phyloP scores from a whole-genome alignment of 2,113 vertebrate genomes.

The Protobothrops mucrosquamatus region DNA sequence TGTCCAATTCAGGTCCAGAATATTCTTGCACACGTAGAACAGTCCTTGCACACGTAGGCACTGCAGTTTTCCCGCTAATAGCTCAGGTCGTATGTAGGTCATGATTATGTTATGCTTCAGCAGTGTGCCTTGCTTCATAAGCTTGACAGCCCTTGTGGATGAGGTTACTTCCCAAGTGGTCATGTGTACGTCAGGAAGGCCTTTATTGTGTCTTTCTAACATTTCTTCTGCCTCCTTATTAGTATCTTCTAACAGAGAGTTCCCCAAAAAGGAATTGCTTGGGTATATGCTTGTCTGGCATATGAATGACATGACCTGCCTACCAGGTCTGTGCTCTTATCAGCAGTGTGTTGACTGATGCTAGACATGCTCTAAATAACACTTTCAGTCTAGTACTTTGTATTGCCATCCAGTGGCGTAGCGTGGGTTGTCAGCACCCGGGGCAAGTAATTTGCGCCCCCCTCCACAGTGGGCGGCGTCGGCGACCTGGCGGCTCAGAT shows the following conservation, averaged over 20 bases:
- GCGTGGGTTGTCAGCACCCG: too few relatives aligned
- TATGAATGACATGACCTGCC: neutral
- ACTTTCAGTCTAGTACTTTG: neutral
- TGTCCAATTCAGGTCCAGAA: neutral
- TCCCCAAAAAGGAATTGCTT: neutral
- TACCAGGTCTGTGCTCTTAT: neutral
- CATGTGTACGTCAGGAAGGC: neutral
- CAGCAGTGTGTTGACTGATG: neutral
- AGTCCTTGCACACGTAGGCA: too few relatives aligned
- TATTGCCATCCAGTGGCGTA: too few relatives aligned
- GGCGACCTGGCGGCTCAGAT: too few relatives aligned
- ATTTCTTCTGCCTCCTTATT: neutral
- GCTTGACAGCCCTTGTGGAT: neutral
- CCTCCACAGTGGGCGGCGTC: too few relatives aligned
- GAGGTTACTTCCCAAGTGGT: neutral
- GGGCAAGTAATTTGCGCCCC: too few relatives aligned
- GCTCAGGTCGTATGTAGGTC: neutral
- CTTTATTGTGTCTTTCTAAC: neutral
- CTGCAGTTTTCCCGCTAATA: neutral
- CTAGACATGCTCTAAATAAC: neutral
- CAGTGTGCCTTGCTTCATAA: neutral
- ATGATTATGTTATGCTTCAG: neutral
- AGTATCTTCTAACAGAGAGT: neutral
- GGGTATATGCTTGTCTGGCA: neutral
- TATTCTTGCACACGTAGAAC: neutral